Percentiles rank a stretch among this genome's conserved stretches.
Conservation (phyloP, 2,797 vertebrate genomes). For the Heterohyrax brucei region DNA sequence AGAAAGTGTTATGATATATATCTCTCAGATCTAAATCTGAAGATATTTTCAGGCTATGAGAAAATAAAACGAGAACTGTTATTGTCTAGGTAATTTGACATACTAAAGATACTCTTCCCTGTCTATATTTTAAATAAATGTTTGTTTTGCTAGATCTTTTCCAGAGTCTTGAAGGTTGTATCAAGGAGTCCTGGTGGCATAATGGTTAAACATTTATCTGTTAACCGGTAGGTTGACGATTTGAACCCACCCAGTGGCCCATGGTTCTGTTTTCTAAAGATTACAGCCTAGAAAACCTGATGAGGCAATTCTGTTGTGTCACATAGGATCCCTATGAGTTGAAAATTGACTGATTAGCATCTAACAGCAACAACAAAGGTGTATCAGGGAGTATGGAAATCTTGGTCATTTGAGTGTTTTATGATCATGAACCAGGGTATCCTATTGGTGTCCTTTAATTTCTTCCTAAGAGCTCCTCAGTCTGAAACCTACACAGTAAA, state of each 20-base stretch:
- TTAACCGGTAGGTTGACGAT: no score
- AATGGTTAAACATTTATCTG: no score
- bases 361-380: background rate
- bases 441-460: background rate
- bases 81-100: background rate
- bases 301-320: no score
- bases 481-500: background rate
- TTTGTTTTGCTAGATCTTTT: slow-evolving; percentile 2
- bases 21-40: slow-evolving; percentile 22
- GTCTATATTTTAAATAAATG: slow-evolving; percentile 28
- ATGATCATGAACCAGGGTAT: background rate
- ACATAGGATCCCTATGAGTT: no score
- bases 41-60: slow-evolving; percentile 22
- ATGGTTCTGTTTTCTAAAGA: no score
- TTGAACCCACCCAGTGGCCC: no score
- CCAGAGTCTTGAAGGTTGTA: background rate
- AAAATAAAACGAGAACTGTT: slow-evolving; percentile 4
- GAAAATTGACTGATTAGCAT: no score
- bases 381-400: background rate
- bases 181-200: no score
- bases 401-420: background rate
- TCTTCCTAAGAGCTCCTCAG: background rate
- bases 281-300: no score
- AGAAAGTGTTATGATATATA: background rate
- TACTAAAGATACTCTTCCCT: background rate